Conservation (phyloP, 2,888 invertebrate genomes). For the Drosophila subsilvestris region DNA sequence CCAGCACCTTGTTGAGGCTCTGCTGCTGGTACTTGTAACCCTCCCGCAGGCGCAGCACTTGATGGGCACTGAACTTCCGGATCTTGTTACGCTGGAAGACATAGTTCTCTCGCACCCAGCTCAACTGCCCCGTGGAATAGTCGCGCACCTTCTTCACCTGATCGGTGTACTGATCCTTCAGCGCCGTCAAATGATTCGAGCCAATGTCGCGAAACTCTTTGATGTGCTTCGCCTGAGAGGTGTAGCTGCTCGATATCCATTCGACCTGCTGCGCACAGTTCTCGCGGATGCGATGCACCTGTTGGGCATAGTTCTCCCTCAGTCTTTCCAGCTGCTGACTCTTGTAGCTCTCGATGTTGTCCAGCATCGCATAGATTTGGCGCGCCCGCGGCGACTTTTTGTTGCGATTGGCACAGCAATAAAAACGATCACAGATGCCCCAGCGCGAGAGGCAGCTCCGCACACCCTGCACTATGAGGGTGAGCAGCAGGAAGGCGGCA, state of each 20-base stretch:
- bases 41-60: slow-evolving; percentile 93
- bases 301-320: slow-evolving; percentile 95
- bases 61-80: slow-evolving; percentile 96
- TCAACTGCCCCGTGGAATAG: slow-evolving; percentile 95
- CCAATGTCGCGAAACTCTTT: slow-evolving; percentile 96
- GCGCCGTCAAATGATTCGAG: slow-evolving; percentile 92
- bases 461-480: slow-evolving; percentile 91
- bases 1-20: slow-evolving; percentile 95
- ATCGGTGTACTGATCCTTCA: slow-evolving; percentile 96
- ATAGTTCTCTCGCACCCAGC: slow-evolving; percentile 97
- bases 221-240: slow-evolving; percentile 93
- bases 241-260: slow-evolving; percentile 96
- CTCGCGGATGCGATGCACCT: slow-evolving; percentile 95
- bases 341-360: slow-evolving; percentile 95
- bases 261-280: slow-evolving; percentile 97
- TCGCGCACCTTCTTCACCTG: slow-evolving; percentile 96
- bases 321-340: slow-evolving; percentile 94
- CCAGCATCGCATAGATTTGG: slow-evolving; percentile 94
- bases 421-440: slow-evolving; percentile 87
- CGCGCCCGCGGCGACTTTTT: slow-evolving; percentile 91
- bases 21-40: slow-evolving; percentile 98
- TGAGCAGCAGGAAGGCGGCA: slow-evolving; percentile 90
- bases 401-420: slow-evolving; percentile 88
- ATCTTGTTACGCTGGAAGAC: slow-evolving; percentile 97
- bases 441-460: slow-evolving; percentile 84